phyloP scores from a whole-genome alignment of 2,797 vertebrate genomes.

The Adrianichthys oophorus region DNA sequence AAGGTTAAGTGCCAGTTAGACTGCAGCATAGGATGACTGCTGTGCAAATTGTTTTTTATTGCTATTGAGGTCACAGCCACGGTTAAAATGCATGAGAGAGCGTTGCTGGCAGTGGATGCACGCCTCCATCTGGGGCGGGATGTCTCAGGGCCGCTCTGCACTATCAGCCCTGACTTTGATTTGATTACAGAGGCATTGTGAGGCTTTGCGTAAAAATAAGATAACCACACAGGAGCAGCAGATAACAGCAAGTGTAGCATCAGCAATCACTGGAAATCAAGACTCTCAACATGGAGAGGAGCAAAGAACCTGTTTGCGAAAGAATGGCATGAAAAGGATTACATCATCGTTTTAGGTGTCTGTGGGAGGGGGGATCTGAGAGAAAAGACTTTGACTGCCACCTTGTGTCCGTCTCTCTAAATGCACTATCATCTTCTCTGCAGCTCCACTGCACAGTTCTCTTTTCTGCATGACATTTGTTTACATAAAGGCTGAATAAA shows the following conservation, averaged over 20 bases:
- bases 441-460: no score
- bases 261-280: slow-evolving; percentile 52
- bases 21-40: slow-evolving; percentile 67
- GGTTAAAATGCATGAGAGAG: slow-evolving; percentile 69
- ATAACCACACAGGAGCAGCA: slow-evolving; percentile 30
- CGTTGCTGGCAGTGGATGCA: slow-evolving; percentile 20
- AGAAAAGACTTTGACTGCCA: slow-evolving; percentile 69
- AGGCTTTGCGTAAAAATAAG: slow-evolving; percentile 44
- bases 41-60: slow-evolving; percentile 72
- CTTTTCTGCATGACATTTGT: slow-evolving; percentile 34
- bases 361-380: slow-evolving; percentile 32
- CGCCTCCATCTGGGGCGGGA: slow-evolving; percentile 52
- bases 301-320: slow-evolving; percentile 61
- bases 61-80: slow-evolving; percentile 72
- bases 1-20: slow-evolving; percentile 71
- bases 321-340: slow-evolving; percentile 69
- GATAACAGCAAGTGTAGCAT: slow-evolving; percentile 47
- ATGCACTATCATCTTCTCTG: slow-evolving; percentile 19
- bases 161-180: slow-evolving; percentile 54
- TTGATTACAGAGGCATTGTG: slow-evolving; percentile 57
- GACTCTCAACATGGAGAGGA: slow-evolving; percentile 42
- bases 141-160: slow-evolving; percentile 26
- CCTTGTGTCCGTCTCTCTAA: slow-evolving; percentile 58
- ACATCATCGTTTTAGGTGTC: slow-evolving; percentile 70
- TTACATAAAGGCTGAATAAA: slow-evolving; percentile 43